Percentiles rank a stretch among this genome's conserved stretches.
phyloP scores from a whole-genome alignment of 1,140 invertebrate species.

The Heliconius congener region DNA sequence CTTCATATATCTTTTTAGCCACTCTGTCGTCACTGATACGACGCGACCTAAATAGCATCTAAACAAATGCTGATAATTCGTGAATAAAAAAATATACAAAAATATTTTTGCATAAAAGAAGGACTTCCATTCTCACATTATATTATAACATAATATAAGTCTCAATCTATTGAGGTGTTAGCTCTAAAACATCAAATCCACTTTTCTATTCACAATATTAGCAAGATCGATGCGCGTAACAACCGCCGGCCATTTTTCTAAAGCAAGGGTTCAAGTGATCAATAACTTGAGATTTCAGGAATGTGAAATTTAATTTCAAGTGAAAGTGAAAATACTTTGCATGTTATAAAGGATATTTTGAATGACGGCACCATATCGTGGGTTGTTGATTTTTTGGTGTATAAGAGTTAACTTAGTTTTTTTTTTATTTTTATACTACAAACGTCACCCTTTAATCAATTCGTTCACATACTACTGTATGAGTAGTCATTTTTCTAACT shows the following conservation, averaged over 20 bases:
- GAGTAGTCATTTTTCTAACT: not conserved
- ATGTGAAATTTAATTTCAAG: slow-evolving; percentile 1
- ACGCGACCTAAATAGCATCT: no score
- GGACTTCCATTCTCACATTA: no score
- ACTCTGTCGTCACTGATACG: no score
- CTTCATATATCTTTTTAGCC: no score
- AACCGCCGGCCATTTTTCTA: not conserved
- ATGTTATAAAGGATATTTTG: not conserved
- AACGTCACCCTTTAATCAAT: no score
- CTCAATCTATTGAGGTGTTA: not conserved
- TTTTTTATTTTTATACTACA: no score
- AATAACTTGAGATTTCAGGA: not conserved
- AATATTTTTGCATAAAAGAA: no score
- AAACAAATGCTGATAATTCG: no score
- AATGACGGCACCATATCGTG: not conserved
- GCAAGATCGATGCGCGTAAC: not conserved
- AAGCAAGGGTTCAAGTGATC: not conserved
- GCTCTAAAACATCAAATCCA: not conserved
- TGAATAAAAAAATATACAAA: no score
- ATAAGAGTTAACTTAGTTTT: not conserved
- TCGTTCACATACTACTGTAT: no score
- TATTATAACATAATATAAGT: not conserved
- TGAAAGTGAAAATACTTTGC: not conserved
- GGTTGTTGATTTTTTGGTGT: not conserved
- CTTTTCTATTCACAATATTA: not conserved